Evolutionary conservation across 35 echinoderm and acorn worm genomes (phyloP), one percentile per base, ranked within the genome.

Genomic region (Eucidaris tribuloides): DNA sequence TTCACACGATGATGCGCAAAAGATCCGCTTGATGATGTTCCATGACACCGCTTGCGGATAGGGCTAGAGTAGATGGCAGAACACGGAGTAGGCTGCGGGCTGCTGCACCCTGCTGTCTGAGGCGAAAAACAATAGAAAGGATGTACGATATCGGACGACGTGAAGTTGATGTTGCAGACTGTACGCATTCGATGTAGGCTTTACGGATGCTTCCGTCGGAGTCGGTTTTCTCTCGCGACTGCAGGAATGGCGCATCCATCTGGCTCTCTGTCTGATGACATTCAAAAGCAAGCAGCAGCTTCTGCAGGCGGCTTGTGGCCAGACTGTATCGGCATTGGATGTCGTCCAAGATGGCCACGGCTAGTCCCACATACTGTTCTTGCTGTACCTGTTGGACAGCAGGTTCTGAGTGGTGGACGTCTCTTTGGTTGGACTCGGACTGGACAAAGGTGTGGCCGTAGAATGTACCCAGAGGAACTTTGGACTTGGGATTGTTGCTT

Each of bases 281-380:
- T 36, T 38, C 68, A 41, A 35, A 74, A 3, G 68, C 22, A 42
- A 35, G 76, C 42, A 99, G 71, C 32, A 93, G 71, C 36, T 70
- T 84, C 13, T 84, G 64, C 32, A 99, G 74, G 24, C 91, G 90
- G 80, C 77, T 90, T 35, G 91, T 90, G n/a, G 96, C 86, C 37
- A 99, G 74, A 45, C 90, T 92, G 43, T 97, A 97, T 30, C 93
- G 68, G 45, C 94, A 92, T 41, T 97, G 96, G 20, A 99, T 84
- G 63, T 99, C 96, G 42, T 99, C 96, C 13, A 86, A 84, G 23
- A 99, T 56, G 20, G 91, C 83, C 50, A 84, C 56, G 23, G 92
- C 78, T 5, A 89, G 54, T 34, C 71, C 58, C 18, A 93, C 54
- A 56, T 90, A 92, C 66, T 99, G 96, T 62, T 99, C 90, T 76